A percentile compares a stretch with the other conserved stretches of the same genome.
Evolutionary conservation across 2,888 invertebrate genomes (phyloP).

Genomic region (Quadriops clusia): DNA sequence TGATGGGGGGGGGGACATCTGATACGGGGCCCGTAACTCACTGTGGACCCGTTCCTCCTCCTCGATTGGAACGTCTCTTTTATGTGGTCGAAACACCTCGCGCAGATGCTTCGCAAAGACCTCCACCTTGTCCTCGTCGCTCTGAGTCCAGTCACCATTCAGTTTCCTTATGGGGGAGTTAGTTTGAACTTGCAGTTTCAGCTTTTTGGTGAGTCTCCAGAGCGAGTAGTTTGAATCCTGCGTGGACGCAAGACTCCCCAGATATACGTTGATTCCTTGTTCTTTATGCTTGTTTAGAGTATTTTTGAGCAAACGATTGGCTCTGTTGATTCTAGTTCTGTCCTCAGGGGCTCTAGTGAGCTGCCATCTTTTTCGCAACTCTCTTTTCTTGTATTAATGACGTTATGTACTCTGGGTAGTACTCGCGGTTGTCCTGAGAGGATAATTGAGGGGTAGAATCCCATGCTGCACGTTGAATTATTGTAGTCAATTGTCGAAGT

Average conservation of each 20-base stretch:
- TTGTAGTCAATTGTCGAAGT: constrained; percentile 10
- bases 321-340: constrained; percentile 13
- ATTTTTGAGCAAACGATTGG: constrained; percentile 12
- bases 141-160: constrained; percentile 6
- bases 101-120: constrained; percentile 8
- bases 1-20: too few relatives aligned
- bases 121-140: constrained; percentile 7
- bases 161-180: constrained; percentile 6
- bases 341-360: constrained; percentile 9
- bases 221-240: constrained; percentile 7
- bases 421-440: not conserved
- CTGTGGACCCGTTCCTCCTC: too few relatives aligned
- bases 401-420: constrained; percentile 10
- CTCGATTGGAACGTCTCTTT: constrained; percentile 8
- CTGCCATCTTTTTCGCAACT: constrained; percentile 14
- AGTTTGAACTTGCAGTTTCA: constrained; percentile 6
- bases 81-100: constrained; percentile 8
- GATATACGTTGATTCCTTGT: constrained; percentile 7
- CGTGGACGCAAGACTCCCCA: constrained; percentile 9
- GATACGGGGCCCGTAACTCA: too few relatives aligned
- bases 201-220: constrained; percentile 8
- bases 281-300: constrained; percentile 8
- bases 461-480: constrained; percentile 11
- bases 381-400: constrained; percentile 14
- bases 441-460: constrained; percentile 5